Base-by-base conservation (phyloP, 2,113 vertebrate genomes). In the Rhinogobius similis region DNA sequence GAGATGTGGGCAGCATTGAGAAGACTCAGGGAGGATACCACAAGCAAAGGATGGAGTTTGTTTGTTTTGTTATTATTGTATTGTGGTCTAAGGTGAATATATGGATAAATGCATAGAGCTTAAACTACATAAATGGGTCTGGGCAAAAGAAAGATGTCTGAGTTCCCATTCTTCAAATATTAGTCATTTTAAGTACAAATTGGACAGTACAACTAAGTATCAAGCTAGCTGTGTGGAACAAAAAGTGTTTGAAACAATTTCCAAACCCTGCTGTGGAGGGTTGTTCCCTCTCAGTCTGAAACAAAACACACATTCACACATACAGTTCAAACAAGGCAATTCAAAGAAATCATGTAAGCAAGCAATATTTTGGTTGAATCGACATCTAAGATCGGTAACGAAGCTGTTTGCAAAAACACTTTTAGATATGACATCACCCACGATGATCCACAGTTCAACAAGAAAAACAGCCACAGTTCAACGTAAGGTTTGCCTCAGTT, bases 1-100 rank as follows among this genome's bases (percentile, higher is more conserved):
- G 62, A 83, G 72, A 79, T 72, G 77, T 65, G 32, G 20, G 71
- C 43, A 77, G 53, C 3, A 0, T 70, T 62, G n/a, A 76, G 62
- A 67, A 68, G 46, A 8, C 46, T 50, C 46, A 50, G 46, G 43
- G 20, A 50, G 46, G 41, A 62, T 23, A 67, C 20, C 14, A 72
- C 1, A 62, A 16, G 56, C 10, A 18, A 46, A 18, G 13, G 67
- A 63, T 13, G 52, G 27, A 63, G 48, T 65, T 52, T 29, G 55
- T 62, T 76, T 48, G n/a, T n/a, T n/a, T n/a, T n/a, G n/a, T n/a
- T n/a, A n/a, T n/a, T n/a, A n/a, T n/a, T n/a, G n/a, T n/a, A n/a
- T n/a, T n/a, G n/a, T n/a, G n/a, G n/a, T n/a, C n/a, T n/a, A 44
- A 29, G 29, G 29, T 29, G 29, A 29, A 5, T 29, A 5, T 29